These are phyloP conservation scores for Chrysina gloriosa DNA, from an alignment of 2,888 invertebrate genomes.

Conservation along the genomic window DNA sequence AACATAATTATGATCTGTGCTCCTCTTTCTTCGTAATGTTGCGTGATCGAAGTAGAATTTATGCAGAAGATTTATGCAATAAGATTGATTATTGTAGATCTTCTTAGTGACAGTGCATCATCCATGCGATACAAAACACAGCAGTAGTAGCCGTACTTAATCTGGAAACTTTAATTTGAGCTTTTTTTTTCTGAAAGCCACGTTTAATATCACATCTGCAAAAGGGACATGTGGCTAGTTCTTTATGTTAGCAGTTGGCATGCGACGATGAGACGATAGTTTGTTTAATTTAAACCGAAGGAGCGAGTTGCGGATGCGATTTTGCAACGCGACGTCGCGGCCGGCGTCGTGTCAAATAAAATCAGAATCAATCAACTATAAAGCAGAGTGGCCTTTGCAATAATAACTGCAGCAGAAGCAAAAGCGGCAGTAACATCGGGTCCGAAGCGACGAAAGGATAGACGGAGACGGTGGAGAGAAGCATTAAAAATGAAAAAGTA, in stretches of 20 bases:
- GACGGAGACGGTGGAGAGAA: slow-evolving; percentile 31
- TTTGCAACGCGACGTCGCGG: slow-evolving; percentile 2
- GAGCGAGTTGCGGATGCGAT: neutral
- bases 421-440: slow-evolving; percentile 22
- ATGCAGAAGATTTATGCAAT: too few species aligned
- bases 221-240: too few species aligned
- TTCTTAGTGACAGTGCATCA: too few species aligned
- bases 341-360: slow-evolving; percentile 43
- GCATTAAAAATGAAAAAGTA: slow-evolving; percentile 53
- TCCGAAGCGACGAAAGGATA: slow-evolving; percentile 21
- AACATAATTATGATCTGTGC: too few species aligned
- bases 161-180: too few species aligned
- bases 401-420: slow-evolving; percentile 31
- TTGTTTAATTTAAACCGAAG: slow-evolving; percentile 29
- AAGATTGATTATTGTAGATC: too few species aligned
- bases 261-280: neutral
- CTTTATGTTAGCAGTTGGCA: neutral
- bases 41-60: too few species aligned
- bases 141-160: too few species aligned
- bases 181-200: too few species aligned
- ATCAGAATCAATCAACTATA: slow-evolving; percentile 44
- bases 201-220: too few species aligned
- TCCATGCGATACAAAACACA: too few species aligned
- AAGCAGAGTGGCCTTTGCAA: slow-evolving; percentile 45
- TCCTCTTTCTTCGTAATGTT: too few species aligned